Evolutionary conservation across 2,888 invertebrate genomes (phyloP).

Genomic region (Acronicta aceris): DNA sequence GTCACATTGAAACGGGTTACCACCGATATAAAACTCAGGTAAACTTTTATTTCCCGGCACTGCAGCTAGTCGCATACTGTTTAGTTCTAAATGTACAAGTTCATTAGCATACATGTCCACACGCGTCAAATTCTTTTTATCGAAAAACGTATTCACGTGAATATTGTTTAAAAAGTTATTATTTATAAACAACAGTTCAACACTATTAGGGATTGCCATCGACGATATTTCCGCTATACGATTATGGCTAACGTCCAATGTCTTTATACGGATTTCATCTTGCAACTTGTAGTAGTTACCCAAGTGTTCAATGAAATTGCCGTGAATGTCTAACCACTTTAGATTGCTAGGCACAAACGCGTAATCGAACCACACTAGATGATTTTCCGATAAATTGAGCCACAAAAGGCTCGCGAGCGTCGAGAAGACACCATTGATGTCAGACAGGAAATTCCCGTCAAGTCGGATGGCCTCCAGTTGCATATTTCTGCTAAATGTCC

Average conservation of each 20-base stretch:
- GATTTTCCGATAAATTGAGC: conserved; percentile 97
- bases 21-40: conserved; percentile 97
- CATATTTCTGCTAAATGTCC: conserved; percentile 94
- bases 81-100: conserved; percentile 94
- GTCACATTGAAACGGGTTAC: conserved; percentile 98
- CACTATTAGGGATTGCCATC: conserved; percentile 96
- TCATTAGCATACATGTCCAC: conserved; percentile 97
- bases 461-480: conserved; percentile 96
- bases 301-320: conserved; percentile 95
- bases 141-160: conserved; percentile 95
- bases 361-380: conserved; percentile 97
- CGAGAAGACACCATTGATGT: conserved; percentile 96
- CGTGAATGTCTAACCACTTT: conserved; percentile 97
- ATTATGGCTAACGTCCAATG: conserved; percentile 97
- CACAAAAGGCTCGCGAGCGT: conserved; percentile 95
- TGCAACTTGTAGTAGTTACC: conserved; percentile 96
- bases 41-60: conserved; percentile 92
- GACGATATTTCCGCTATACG: conserved; percentile 94
- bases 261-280: conserved; percentile 94
- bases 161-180: conserved; percentile 95
- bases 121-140: conserved; percentile 94
- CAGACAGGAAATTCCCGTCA: conserved; percentile 96
- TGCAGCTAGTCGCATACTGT: conserved; percentile 93
- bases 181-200: conserved; percentile 96
- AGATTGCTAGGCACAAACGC: conserved; percentile 96